A percentile compares a stretch with the other conserved stretches of the same genome.
Evolutionary conservation across 2,797 vertebrate genomes (phyloP).

Genomic region (Anisognathus igniventris): DNA sequence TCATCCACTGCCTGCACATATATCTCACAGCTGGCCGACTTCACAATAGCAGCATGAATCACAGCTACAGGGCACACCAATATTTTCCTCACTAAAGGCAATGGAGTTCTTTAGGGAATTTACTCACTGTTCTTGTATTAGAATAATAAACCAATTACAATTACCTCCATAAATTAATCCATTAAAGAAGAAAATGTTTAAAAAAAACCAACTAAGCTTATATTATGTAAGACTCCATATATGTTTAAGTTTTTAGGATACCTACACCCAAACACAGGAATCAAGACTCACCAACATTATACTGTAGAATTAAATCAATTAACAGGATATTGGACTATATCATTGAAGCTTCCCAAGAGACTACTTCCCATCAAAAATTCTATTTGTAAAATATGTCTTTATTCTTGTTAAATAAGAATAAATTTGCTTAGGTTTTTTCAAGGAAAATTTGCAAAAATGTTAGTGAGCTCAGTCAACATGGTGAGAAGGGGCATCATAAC

Average conservation of each 20-base stretch:
- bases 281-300: neutral
- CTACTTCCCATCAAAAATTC: neutral
- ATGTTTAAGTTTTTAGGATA: neutral
- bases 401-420: neutral
- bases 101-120: neutral
- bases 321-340: neutral
- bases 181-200: neutral
- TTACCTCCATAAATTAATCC: neutral
- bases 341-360: neutral
- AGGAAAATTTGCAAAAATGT: neutral
- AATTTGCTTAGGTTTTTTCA: neutral
- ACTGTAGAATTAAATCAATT: neutral
- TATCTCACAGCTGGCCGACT: conserved; percentile 43
- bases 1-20: neutral
- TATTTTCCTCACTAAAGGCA: conserved; percentile 42
- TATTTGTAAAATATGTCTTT: neutral
- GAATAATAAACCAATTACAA: neutral
- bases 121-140: conserved; percentile 17
- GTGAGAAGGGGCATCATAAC: neutral
- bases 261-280: neutral
- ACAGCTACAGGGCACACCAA: conserved; percentile 15
- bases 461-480: neutral
- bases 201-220: neutral
- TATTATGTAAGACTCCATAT: neutral
- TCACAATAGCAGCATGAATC: conserved; percentile 39